Conservation (phyloP, 2,113 vertebrate species). For the Dasyornis broadbenti region DNA sequence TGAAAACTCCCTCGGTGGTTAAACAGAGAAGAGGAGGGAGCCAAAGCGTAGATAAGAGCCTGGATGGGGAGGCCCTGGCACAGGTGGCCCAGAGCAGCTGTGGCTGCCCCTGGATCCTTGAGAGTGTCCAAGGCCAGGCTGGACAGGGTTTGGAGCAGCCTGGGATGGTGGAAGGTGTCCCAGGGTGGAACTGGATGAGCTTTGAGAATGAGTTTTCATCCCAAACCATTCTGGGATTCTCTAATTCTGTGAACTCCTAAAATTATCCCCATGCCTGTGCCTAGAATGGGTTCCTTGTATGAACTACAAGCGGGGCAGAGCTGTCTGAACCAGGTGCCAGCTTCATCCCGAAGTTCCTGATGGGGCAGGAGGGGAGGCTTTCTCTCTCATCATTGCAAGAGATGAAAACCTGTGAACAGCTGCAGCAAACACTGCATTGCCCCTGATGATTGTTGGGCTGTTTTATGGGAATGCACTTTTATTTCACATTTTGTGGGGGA, state of each 20-base stretch:
- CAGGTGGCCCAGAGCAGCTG: not conserved
- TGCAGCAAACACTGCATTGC: rapidly evolving
- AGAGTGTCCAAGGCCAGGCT: rapidly evolving
- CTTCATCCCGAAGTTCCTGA: not conserved
- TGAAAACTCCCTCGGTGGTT: not conserved
- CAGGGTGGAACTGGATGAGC: rapidly evolving
- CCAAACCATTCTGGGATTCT: not conserved
- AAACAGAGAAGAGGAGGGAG: not conserved
- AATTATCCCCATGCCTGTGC: not conserved
- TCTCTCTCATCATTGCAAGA: not conserved
- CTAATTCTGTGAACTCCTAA: not conserved
- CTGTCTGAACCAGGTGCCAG: not conserved
- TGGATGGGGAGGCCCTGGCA: not conserved
- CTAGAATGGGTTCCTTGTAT: not conserved
- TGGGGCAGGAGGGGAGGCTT: not conserved
- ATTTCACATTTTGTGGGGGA: not conserved
- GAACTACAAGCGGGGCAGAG: rapidly evolving
- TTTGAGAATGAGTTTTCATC: not conserved
- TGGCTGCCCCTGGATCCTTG: not conserved
- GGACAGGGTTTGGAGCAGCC: rapidly evolving
- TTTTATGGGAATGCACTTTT: not conserved
- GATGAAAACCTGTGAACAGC: not conserved
- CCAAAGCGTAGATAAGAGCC: not conserved
- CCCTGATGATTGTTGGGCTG: rapidly evolving
- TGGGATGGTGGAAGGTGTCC: not conserved